Evolutionary conservation across 2,888 invertebrate species (phyloP), one percentile per base, ranked within the genome.

Genomic region (Creontiades dilutus): DNA sequence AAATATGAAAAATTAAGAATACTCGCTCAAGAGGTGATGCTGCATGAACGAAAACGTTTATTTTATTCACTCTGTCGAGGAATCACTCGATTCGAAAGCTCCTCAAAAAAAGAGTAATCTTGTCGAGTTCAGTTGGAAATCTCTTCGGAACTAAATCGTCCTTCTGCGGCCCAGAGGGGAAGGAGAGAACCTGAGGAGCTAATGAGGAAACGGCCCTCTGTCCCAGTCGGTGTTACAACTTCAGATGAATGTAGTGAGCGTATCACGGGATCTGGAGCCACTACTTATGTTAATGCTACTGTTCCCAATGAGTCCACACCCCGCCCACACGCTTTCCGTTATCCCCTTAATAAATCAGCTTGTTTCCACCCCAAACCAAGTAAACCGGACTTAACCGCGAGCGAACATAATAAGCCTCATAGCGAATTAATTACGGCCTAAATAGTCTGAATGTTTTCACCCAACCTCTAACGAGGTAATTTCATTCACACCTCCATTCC

Each of bases 281-380:
- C 37, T 86, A 68, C 86, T 86, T 86, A 86, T 86, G 86, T 86
- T 86, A 86, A 86, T 86, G 86, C 86, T 86, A 86, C 86, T 68
- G 86, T 86, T 86, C 86, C 75, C 68, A n/a, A 28, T 47, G 61
- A 37, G 23, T 68, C 86, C 75, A 86, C 86, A 68, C 68, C 9
- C 68, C 68, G 68, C 68, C 68, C 68, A 68, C 68, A 68, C 57
- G 57, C 12, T 68, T 19, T 23, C 23, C 13, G 23, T 11, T 68
- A 12, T 27, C 48, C 52, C 0, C 16, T 68, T 23, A 11, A 68
- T 68, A 68, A 68, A 68, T 68, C 23, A 68, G 27, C 23, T n/a
- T 27, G 16, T 82, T n/a, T 48, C 82, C 52, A 27, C 52, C 52
- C 82, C 82, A 27, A 55, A 82, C 82, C 46, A 16, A 0, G 48